A percentile compares a stretch with the other conserved stretches of the same genome.
Conservation (phyloP, 2,888 invertebrate genomes). For the Eremobia ochroleuca region DNA sequence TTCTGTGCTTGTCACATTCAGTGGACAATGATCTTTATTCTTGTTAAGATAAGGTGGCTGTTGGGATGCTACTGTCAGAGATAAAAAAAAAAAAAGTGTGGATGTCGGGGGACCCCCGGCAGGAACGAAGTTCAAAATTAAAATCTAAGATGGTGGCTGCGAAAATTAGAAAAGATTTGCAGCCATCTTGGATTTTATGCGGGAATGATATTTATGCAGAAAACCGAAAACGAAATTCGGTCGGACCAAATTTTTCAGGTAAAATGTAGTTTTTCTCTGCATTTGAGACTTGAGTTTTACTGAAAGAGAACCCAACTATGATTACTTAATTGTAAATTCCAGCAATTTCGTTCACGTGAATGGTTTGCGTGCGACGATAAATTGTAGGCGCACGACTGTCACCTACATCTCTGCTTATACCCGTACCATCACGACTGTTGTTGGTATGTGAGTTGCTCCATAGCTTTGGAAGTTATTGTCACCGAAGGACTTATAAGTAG, state of each 20-base stretch:
- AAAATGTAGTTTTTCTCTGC: not conserved
- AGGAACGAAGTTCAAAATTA: no score
- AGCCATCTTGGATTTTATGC: no score
- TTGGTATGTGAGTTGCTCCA: conserved; percentile 23
- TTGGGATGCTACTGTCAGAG: no score
- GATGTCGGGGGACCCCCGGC: no score
- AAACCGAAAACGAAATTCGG: not conserved
- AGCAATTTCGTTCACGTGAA: conserved; percentile 17
- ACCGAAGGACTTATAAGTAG: not conserved
- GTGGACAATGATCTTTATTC: no score
- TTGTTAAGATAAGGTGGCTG: no score
- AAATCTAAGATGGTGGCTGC: no score
- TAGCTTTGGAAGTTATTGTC: conserved; percentile 14
- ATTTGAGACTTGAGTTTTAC: not conserved
- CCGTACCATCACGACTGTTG: conserved; percentile 28
- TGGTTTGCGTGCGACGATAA: conserved; percentile 25
- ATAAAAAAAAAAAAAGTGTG: no score
- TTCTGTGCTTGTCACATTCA: no score
- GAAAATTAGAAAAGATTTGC: no score
- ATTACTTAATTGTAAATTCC: conserved; percentile 20
- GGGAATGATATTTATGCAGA: not conserved
- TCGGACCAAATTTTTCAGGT: not conserved
- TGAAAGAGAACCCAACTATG: not conserved
- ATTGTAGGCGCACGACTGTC: conserved; percentile 35
- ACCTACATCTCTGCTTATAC: conserved; percentile 17